Evolutionary conservation across 2,113 vertebrate species (phyloP).

Genomic region (Buteo buteo): DNA sequence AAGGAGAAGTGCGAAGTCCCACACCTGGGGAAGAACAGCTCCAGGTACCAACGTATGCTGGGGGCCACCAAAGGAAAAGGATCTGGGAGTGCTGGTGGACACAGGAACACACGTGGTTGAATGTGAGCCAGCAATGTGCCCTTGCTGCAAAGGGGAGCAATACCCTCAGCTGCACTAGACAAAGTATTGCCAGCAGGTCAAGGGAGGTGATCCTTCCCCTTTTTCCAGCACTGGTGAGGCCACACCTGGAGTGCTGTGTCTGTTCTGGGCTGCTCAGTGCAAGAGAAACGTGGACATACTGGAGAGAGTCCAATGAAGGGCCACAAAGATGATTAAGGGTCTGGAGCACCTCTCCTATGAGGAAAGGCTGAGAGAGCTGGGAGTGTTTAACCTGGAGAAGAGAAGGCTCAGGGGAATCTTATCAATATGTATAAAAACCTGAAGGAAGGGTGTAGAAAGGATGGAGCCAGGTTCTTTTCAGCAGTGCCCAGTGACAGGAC

Average conservation of each 20-base stretch:
- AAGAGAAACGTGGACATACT: background rate
- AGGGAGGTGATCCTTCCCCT: background rate
- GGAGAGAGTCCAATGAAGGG: background rate
- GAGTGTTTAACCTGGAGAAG: background rate
- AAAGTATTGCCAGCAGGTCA: background rate
- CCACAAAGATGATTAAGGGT: background rate
- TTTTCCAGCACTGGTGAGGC: background rate
- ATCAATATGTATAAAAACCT: background rate
- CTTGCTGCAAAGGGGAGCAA: background rate
- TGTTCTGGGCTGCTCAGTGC: background rate
- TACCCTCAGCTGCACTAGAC: background rate
- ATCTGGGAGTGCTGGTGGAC: background rate
- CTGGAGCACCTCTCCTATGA: background rate
- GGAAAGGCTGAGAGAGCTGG: background rate
- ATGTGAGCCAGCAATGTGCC: rapidly evolving
- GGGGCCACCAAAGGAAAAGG: background rate
- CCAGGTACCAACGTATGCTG: no score
- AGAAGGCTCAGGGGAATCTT: background rate
- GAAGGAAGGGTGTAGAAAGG: background rate
- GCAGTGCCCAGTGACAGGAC: background rate
- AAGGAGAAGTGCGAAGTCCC: background rate
- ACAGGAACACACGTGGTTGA: background rate
- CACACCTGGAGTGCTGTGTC: background rate
- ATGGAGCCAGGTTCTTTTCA: background rate
- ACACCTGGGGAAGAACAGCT: background rate